Conservation (phyloP, 2,113 vertebrate genomes). For the Chitala chitala region DNA sequence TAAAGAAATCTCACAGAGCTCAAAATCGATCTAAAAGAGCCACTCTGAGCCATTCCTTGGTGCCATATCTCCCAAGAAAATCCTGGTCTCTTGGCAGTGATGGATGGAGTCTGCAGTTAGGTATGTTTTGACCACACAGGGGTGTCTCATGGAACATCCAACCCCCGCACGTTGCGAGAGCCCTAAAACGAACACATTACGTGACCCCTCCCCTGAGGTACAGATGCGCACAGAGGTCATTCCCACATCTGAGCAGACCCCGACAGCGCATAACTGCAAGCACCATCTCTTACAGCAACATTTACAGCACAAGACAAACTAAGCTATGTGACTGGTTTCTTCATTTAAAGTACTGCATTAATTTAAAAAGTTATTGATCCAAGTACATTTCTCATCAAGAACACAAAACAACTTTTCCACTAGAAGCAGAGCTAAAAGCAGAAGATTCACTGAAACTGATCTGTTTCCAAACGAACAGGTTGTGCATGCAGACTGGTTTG, state of each 20-base stretch:
- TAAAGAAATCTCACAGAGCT: constrained; percentile 13
- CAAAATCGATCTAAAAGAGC: constrained; percentile 20
- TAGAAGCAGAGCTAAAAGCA: too few relatives aligned
- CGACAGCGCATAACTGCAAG: background rate
- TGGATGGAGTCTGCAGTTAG: constrained; percentile 28
- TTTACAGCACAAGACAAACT: background rate
- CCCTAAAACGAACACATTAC: constrained; percentile 31
- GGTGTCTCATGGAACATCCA: constrained; percentile 18
- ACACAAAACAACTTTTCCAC: too few relatives aligned
- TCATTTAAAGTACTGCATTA: background rate
- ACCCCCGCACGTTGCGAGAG: constrained; percentile 18
- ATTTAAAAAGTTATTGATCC: background rate
- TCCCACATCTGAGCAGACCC: background rate
- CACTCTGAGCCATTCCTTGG: background rate
- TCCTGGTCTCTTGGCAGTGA: constrained; percentile 27
- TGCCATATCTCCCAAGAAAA: constrained; percentile 14
- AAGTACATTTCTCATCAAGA: background rate
- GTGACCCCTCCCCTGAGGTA: constrained; percentile 18
- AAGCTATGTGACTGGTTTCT: background rate
- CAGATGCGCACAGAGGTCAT: constrained; percentile 1
- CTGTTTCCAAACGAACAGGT: too few relatives aligned
- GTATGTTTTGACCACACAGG: constrained; percentile 14
- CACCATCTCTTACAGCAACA: background rate
- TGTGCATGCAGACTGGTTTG: too few relatives aligned
- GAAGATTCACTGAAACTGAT: too few relatives aligned